These are phyloP conservation scores for Tenebrosternarchus preto DNA, from an alignment of 2,113 vertebrate genomes.

Conservation along the genomic window DNA sequence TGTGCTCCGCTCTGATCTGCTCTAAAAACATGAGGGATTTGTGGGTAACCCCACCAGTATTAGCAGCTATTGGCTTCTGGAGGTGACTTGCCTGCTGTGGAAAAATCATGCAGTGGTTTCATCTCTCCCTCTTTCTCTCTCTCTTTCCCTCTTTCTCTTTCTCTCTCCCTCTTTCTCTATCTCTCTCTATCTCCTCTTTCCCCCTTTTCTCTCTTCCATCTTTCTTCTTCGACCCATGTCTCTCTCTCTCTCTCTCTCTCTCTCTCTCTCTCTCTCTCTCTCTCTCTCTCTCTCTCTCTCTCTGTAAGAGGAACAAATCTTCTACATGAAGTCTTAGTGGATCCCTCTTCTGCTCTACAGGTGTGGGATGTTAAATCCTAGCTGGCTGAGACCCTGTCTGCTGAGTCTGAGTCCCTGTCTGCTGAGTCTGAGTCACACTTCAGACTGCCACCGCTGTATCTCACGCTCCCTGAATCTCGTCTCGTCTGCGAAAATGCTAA, in stretches of 20 bases:
- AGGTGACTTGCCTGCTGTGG: conserved; percentile 42
- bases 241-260: too few relatives aligned
- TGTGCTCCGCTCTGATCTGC: conserved; percentile 32
- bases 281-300: not conserved
- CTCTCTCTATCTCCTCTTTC: too few relatives aligned
- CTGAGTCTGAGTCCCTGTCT: not conserved
- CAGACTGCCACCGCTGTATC: not conserved
- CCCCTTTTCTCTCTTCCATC: too few relatives aligned
- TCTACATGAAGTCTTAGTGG: conserved; percentile 31
- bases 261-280: conserved; percentile 5
- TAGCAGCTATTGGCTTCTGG: conserved; percentile 57
- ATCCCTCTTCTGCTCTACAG: conserved; percentile 13
- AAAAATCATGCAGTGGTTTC: conserved; percentile 43
- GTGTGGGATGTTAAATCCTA: not conserved
- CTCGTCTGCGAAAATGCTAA: not conserved
- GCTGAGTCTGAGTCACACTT: not conserved
- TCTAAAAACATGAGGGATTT: conserved; percentile 57
- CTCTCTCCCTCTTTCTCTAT: not conserved
- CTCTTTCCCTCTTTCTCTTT: not conserved
- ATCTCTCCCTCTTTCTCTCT: not conserved
- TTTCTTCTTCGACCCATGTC: too few relatives aligned
- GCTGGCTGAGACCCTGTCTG: conserved; percentile 4
- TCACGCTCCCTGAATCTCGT: not conserved
- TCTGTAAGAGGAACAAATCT: conserved; percentile 18
- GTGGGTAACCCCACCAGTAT: conserved; percentile 49